Evolutionary conservation across 2,888 invertebrate species (phyloP).

Genomic region (Anthophora plumipes): DNA sequence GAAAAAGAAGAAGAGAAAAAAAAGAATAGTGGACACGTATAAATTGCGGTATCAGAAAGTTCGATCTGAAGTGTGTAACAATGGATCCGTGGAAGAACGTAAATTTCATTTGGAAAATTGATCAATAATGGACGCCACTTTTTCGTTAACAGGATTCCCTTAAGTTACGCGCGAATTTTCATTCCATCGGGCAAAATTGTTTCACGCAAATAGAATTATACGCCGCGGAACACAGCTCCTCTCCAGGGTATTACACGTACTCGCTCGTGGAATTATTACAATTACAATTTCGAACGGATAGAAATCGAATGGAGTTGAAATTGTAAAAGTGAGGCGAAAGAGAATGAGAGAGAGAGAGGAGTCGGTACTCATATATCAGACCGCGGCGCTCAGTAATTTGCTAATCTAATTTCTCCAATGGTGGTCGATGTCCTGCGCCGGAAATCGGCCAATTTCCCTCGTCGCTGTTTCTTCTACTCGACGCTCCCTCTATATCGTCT

Average conservation of each 20-base stretch:
- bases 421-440: constrained; percentile 21
- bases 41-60: constrained; percentile 4
- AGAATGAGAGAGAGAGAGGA: background rate
- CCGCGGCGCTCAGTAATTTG: constrained; percentile 51
- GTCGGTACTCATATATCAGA: constrained; percentile 44
- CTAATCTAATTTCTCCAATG: constrained; percentile 61
- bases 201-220: constrained; percentile 45
- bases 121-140: background rate
- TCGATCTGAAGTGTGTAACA: background rate
- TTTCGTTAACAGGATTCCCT: background rate
- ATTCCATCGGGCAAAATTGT: constrained; percentile 8
- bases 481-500: background rate
- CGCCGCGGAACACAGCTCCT: background rate
- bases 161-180: constrained; percentile 1
- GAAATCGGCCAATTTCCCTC: constrained; percentile 61
- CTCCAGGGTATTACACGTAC: constrained; percentile 29
- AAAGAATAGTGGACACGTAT: background rate
- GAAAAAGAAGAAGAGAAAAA: too few relatives aligned
- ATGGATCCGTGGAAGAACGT: background rate
- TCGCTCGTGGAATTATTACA: constrained; percentile 54
- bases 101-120: background rate
- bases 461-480: constrained; percentile 7
- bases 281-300: constrained; percentile 55
- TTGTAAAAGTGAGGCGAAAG: constrained; percentile 60
- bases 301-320: constrained; percentile 49